These are phyloP conservation scores for Heptranchias perlo DNA, from an alignment of 2,113 vertebrate genomes.

Conservation along the genomic window DNA sequence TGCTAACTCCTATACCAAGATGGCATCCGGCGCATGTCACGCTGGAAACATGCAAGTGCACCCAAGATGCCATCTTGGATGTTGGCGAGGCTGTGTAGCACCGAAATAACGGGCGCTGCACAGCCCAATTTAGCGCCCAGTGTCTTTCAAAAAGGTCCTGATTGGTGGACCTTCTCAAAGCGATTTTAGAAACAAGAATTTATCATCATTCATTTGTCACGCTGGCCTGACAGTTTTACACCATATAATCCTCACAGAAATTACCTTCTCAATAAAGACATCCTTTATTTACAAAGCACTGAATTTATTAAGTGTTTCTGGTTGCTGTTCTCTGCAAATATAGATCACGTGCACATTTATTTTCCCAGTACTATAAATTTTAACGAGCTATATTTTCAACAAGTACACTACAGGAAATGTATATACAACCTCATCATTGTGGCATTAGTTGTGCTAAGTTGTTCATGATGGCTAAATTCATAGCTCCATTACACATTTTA, in stretches of 20 bases:
- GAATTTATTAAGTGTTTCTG: constrained; percentile 43
- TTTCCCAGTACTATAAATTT: constrained; percentile 38
- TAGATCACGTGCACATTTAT: constrained; percentile 36
- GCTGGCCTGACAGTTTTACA: constrained; percentile 44
- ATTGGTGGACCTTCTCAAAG: constrained; percentile 43
- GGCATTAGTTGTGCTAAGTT: constrained; percentile 38
- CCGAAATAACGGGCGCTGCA: too few species aligned
- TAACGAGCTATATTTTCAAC: constrained; percentile 36
- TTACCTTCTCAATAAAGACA: constrained; percentile 44
- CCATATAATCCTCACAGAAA: constrained; percentile 43
- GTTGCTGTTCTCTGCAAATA: constrained; percentile 39
- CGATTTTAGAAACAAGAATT: constrained; percentile 42
- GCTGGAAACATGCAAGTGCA: too few species aligned
- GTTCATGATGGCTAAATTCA: constrained; percentile 38
- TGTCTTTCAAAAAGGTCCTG: constrained; percentile 42
- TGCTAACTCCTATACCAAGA: too few species aligned
- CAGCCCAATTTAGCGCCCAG: too few species aligned
- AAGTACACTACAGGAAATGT: constrained; percentile 38
- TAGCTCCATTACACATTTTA: constrained; percentile 37
- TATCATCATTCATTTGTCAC: constrained; percentile 42
- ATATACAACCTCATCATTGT: constrained; percentile 39
- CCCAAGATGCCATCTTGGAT: too few species aligned
- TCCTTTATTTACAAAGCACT: constrained; percentile 40
- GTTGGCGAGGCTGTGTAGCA: too few species aligned
- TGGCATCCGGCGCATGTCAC: too few species aligned